These are phyloP conservation scores for Rotaria sp. DNA, from an alignment of 2,888 invertebrate genomes.

Conservation along the genomic window DNA sequence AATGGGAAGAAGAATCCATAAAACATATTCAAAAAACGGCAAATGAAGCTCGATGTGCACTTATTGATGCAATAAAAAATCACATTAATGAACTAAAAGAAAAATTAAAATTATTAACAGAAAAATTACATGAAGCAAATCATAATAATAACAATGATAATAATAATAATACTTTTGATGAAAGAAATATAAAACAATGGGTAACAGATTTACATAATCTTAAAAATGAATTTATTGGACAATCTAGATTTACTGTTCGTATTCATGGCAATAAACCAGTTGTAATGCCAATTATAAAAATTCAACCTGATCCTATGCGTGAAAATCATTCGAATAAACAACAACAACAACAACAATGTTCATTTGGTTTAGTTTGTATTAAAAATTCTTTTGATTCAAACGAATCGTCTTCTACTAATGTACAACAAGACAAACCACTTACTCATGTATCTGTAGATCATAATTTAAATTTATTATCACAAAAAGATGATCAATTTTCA, in stretches of 20 bases:
- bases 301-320: background rate
- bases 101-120: background rate
- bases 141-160: background rate
- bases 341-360: background rate
- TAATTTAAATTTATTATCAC: background rate
- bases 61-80: background rate
- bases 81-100: background rate
- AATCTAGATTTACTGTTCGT: background rate
- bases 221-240: background rate
- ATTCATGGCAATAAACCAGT: background rate
- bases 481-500: background rate
- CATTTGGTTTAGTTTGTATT: background rate
- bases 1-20: slow-evolving; percentile 1
- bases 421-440: no score
- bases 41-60: background rate
- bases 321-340: background rate
- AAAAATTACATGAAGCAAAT: background rate
- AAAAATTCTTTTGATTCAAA: background rate
- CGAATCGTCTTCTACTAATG: no score
- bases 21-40: background rate
- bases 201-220: background rate
- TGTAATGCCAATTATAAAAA: background rate
- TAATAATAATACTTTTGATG: background rate
- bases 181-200: slow-evolving; percentile 10
- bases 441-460: background rate